Conservation (phyloP, 1,140 invertebrate species). For the Parapsyche elsis region DNA sequence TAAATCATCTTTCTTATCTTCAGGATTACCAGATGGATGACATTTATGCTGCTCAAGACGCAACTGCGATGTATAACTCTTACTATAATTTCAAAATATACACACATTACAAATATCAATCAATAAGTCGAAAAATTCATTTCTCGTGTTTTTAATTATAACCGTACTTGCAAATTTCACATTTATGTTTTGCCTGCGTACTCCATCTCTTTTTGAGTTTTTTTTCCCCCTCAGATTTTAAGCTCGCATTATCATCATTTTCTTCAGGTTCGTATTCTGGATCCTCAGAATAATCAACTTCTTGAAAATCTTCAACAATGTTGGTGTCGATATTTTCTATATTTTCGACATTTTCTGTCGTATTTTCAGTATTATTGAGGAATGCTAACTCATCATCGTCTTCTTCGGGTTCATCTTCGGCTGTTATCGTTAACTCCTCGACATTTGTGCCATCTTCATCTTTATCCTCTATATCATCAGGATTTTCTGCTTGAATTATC, state of each 20-base stretch:
- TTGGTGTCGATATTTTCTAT: constrained; percentile 20
- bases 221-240: not conserved
- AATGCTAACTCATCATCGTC: constrained; percentile 24
- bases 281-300: constrained; percentile 38
- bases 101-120: not conserved
- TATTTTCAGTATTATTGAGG: constrained; percentile 1
- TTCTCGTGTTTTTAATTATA: not conserved
- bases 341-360: not conserved
- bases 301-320: constrained; percentile 26
- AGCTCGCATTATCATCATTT: constrained; percentile 30
- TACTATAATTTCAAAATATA: constrained; percentile 4
- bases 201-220: constrained; percentile 8
- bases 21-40: not conserved
- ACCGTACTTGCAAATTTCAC: constrained; percentile 33
- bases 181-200: constrained; percentile 32
- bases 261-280: constrained; percentile 34
- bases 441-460: not conserved
- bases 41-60: constrained; percentile 36
- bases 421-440: not conserved
- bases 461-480: constrained; percentile 11
- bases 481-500: constrained; percentile 33
- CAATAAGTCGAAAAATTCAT: not conserved
- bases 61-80: constrained; percentile 21
- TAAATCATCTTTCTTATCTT: constrained; percentile 37
- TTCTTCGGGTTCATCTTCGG: not conserved